phyloP scores from a whole-genome alignment of 1,140 invertebrate genomes.

The Stegodyphus mimosarum region DNA sequence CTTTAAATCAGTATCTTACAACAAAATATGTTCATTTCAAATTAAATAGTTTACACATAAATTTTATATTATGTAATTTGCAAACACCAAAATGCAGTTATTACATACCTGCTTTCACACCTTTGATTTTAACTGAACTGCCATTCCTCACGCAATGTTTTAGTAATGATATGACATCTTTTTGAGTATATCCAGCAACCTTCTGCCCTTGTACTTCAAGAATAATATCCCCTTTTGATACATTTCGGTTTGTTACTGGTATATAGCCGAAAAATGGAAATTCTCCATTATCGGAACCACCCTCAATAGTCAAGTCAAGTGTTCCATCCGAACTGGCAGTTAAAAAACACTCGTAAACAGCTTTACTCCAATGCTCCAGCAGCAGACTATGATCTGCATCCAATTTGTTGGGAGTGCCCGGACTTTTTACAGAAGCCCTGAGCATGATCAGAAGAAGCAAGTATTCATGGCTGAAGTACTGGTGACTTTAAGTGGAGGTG shows the following conservation, averaged over 20 bases:
- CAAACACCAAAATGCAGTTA: neutral
- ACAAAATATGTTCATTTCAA: too few relatives aligned
- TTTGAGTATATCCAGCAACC: conserved; percentile 75
- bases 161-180: conserved; percentile 73
- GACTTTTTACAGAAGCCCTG: conserved; percentile 46
- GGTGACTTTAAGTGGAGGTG: conserved; percentile 4
- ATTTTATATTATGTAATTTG: too few relatives aligned
- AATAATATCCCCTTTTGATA: conserved; percentile 72
- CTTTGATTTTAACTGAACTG: conserved; percentile 72
- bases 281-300: conserved; percentile 74
- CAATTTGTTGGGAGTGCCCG: conserved; percentile 54
- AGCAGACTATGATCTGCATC: conserved; percentile 29
- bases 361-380: conserved; percentile 53
- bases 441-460: conserved; percentile 41
- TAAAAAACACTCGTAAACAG: conserved; percentile 66
- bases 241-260: conserved; percentile 64
- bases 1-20: too few relatives aligned
- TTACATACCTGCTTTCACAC: conserved; percentile 72
- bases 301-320: conserved; percentile 67
- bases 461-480: conserved; percentile 6
- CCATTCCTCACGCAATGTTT: conserved; percentile 74
- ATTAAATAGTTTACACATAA: too few relatives aligned
- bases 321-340: conserved; percentile 66
- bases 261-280: conserved; percentile 72
- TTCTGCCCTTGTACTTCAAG: conserved; percentile 76